Base-by-base conservation (phyloP, 2,113 vertebrate species). In the Lagopus muta region DNA sequence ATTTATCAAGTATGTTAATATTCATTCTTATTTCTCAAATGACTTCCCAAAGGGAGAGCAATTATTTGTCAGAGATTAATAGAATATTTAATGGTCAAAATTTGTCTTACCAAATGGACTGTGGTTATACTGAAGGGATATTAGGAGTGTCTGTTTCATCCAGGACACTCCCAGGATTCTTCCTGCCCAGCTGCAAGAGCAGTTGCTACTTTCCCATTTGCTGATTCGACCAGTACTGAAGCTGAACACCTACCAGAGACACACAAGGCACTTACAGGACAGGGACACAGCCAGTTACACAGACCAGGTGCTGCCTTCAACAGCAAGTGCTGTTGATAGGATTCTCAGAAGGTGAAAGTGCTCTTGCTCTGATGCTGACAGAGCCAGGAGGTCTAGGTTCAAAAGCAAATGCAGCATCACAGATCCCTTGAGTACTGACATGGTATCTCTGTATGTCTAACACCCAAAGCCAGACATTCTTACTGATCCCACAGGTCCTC, bases 401-500 rank as follows among this genome's bases (percentile, higher is more conserved):
- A n/a, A n/a, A 34, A n/a, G 22, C 55, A 61, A 28, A n/a, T 0
- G 1, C 3, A 10, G 4, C 11, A 8, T 15, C 0, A 2, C 8
- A 47, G 30, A 34, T 38, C 17, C 13, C 4, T 19, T 4, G 1
- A 42, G 25, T 21, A 20, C 43, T 13, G 71, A 14, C 30, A 32
- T 6, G 13, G 8, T 7, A 12, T 13, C 61, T 47, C 57, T 38
- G 13, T 24, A 17, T 57, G 21, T 34, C 42, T 61, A 52, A 43
- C 22, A 10, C 6, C 6, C 6, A 25, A 88, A 9, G 11, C 15
- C 7, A 58, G 16, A 62, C 12, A 4, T 8, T 20, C 61, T 62
- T n/a, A 66, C 5, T 18, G 5, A 25, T 2, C 13, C 13, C n/a
- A 25, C 0, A 1, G 19, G 11, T 62, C n/a, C 1, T 11, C 0